Percentiles rank a stretch among this genome's conserved stretches.
Conservation (phyloP, 2,797 vertebrate species). For the Hoplostethus atlanticus region DNA sequence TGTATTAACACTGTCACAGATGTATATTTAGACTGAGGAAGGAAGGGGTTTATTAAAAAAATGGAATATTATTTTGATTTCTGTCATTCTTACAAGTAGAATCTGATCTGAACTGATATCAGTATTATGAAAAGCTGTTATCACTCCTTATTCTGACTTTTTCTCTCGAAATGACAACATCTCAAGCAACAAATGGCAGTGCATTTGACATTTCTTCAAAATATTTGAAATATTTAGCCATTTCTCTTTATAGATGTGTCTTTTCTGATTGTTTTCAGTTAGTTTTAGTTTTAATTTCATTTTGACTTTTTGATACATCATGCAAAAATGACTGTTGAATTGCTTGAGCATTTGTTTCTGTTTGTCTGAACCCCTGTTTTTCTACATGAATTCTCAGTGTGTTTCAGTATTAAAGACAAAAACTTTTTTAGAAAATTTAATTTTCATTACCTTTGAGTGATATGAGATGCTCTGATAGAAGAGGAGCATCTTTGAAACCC, state of each 20-base stretch:
- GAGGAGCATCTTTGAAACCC: conserved; percentile 16
- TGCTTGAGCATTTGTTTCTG: neutral
- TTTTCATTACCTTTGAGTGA: conserved; percentile 9
- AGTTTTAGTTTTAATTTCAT: neutral
- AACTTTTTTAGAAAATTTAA: conserved; percentile 17
- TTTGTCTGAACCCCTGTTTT: neutral
- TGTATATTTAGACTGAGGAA: conserved; percentile 15
- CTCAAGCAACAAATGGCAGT: neutral
- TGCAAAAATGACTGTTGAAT: neutral
- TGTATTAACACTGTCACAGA: conserved; percentile 1
- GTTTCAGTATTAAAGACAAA: conserved; percentile 23
- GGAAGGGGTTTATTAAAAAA: neutral
- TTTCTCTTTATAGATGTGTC: conserved; percentile 3
- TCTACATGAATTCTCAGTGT: neutral
- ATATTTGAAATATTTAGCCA: neutral
- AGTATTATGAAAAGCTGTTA: neutral
- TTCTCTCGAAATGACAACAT: neutral
- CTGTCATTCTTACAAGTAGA: neutral
- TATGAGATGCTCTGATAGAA: conserved; percentile 7
- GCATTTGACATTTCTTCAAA: neutral
- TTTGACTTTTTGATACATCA: neutral
- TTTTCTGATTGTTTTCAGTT: conserved; percentile 5
- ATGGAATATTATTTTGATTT: no score
- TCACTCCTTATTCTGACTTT: neutral
- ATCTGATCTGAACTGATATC: conserved; percentile 14